Evolutionary conservation across 2,113 vertebrate genomes (phyloP), one percentile per base, ranked within the genome.

Genomic region (Tamias sibiricus): DNA sequence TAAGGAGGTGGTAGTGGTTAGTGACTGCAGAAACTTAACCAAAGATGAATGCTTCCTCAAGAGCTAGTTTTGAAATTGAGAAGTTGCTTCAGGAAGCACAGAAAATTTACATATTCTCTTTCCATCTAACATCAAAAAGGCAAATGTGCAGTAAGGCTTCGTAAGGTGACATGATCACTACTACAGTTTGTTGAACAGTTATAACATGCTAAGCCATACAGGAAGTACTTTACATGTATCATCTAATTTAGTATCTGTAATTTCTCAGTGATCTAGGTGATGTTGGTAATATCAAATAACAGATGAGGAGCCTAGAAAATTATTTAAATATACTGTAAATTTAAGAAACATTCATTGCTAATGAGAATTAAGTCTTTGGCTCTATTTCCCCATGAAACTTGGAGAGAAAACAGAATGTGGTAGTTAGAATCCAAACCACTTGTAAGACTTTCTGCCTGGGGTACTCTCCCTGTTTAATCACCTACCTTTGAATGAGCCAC

Each of bases 261-360:
- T 17, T 81, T 64, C 37, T 47, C 24, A 44, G 17, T 72, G 9
- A 79, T 0, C 14, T 28, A 82, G 62, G 24, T 9, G 42, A n/a
- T 52, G 26, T 76, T 47, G 59, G 32, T 16, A 44, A 32, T 66
- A 26, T 42, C 20, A 71, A 40, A 19, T 64, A 71, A n/a, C 32
- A 64, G 11, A 71, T 4, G 5, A 57, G 17, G 42, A 32, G 30
- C 35, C 10, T 28, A 72, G 37, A 20, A 22, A 35, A 37, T 80
- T 4, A 22, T 19, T 88, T 52, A 64, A 30, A 10, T 47, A 3
- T 30, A 24, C 1, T 4, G 7, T 52, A 1, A 6, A 8, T 20
- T 86, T 49, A 59, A 71, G n/a, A 80, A 76, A 89, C 35, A 71
- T 17, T 92, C 19, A 64, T 40, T 74, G 37, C n/a, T 68, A 37